Conservation (phyloP, 2,113 vertebrate genomes). For the Craseonycteris thonglongyai region DNA sequence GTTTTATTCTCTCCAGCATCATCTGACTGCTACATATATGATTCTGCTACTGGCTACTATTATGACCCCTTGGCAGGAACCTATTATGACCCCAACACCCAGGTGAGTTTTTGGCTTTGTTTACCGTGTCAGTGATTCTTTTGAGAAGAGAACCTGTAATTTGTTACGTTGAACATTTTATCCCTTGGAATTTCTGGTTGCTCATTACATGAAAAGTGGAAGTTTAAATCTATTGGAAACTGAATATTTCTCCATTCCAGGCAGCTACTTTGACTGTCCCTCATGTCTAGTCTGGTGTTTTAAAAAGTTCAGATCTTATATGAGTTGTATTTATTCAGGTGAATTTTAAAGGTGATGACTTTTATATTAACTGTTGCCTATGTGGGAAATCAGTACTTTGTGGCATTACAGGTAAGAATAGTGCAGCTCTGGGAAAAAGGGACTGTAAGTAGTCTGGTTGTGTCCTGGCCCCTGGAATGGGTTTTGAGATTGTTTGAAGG, state of each 20-base stretch:
- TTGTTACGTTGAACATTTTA: slow-evolving; percentile 27
- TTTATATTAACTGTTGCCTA: neutral
- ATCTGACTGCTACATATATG: slow-evolving; percentile 93
- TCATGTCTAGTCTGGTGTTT: neutral
- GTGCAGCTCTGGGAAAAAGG: neutral
- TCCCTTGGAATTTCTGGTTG: slow-evolving; percentile 11
- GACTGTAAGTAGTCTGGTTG: neutral
- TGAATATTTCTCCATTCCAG: neutral
- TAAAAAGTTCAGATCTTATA: neutral
- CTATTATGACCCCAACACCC: slow-evolving; percentile 92
- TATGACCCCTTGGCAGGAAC: slow-evolving; percentile 94
- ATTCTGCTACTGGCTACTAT: slow-evolving; percentile 95
- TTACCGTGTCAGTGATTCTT: neutral
- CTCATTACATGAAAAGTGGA: slow-evolving; percentile 32
- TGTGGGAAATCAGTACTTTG: slow-evolving; percentile 23
- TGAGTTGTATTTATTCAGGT: neutral
- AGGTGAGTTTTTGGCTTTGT: slow-evolving; percentile 80
- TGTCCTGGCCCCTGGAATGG: neutral
- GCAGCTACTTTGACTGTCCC: neutral
- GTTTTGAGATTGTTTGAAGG: neutral
- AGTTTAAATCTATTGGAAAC: neutral
- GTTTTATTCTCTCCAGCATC: slow-evolving; percentile 78
- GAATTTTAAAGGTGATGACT: neutral
- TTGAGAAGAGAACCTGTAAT: slow-evolving; percentile 20
- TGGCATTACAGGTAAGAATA: slow-evolving; percentile 30